Evolutionary conservation across 1,140 invertebrate species (phyloP), one percentile per base, ranked within the genome.

Genomic region (Belonocnema kinseyi): DNA sequence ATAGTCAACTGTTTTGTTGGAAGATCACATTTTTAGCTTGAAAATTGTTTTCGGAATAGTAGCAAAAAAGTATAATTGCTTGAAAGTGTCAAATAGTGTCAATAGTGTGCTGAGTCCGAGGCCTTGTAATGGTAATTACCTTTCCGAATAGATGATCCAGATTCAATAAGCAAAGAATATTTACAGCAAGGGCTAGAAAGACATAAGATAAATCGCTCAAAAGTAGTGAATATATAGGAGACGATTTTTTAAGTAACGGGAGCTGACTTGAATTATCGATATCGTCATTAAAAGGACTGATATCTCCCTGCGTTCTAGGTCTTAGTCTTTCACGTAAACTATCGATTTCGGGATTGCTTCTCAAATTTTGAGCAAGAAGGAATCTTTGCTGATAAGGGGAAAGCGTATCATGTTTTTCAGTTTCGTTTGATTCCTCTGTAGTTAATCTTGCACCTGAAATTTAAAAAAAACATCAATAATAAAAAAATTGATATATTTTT

Each of bases 111-210:
- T 5, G 26, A 33, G 26, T 33, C 3, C 26, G 26, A 33, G 26
- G 26, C 26, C 26, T n/a, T 33, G 26, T 33, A 33, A 33, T 33
- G 26, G 4, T 33, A 21, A 61, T 61, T 82, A 90, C 88, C 84
- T 82, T 84, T n/a, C 86, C 86, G 75, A 84, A 85, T 46, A 84
- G 70, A 75, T 84, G 71, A 71, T 88, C 81, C 14, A 85, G 10
- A 77, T 87, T 78, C 21, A 83, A 12, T 21, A 85, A n/a, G 12
- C 86, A 40, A 50, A 89, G 53, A 46, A 87, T 72, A 73, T 90
- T 89, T 10, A 88, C 74, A 76, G 88, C 72, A 50, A 73, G 26
- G 12, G 89, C 88, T 40, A 89, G 72, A 12, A 85, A 50, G 17
- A 87, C 52, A 21, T 83, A 83, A 56, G 75, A 77, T 19, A 81